These are phyloP conservation scores for Malaclemys terrapin DNA, from an alignment of 2,113 vertebrate genomes.

Conservation along the genomic window DNA sequence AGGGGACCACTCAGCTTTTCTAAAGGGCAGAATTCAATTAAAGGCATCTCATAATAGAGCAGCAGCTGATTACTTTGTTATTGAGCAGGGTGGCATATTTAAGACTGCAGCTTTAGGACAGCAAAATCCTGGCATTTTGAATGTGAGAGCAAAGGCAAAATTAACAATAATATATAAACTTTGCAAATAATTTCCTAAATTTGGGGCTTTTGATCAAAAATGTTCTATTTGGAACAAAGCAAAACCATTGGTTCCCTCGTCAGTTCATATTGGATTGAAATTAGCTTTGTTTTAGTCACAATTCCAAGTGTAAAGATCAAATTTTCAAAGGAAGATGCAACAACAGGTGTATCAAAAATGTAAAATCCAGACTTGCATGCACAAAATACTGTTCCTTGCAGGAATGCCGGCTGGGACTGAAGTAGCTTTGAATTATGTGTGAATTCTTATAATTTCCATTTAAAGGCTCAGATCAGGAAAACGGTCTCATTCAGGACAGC, in stretches of 20 bases:
- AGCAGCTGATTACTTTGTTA: neutral
- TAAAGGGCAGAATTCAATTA: neutral
- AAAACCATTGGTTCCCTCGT: neutral
- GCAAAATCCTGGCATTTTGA: neutral
- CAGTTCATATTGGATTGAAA: fast-evolving
- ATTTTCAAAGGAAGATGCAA: neutral
- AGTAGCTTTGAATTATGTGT: neutral
- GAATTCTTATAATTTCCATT: neutral
- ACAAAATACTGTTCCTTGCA: fast-evolving
- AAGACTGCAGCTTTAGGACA: neutral
- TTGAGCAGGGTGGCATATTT: neutral
- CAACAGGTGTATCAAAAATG: neutral
- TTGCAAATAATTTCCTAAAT: neutral
- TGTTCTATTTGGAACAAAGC: neutral
- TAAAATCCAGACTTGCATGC: fast-evolving
- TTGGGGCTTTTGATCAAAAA: neutral
- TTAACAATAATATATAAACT: neutral
- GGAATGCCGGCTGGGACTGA: fast-evolving
- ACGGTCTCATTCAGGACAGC: neutral
- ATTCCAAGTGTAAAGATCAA: neutral
- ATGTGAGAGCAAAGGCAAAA: neutral
- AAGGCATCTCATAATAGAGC: neutral
- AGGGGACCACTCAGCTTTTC: neutral
- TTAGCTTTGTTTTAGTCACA: fast-evolving
- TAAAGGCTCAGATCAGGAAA: fast-evolving